phyloP scores from a whole-genome alignment of 53 echinoderm and acorn worm genomes.

The Holothuria leucospilota region DNA sequence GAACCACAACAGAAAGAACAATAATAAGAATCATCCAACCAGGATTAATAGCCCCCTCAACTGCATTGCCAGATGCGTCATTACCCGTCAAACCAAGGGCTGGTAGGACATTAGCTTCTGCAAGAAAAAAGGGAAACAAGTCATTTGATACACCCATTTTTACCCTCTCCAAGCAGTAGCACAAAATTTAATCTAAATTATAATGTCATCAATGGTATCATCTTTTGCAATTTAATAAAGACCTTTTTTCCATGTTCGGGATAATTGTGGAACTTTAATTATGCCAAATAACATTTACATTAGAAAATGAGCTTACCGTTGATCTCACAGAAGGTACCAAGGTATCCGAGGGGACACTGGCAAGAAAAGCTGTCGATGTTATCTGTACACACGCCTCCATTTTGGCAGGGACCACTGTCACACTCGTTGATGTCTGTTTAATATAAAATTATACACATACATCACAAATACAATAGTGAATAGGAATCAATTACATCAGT shows the following conservation, averaged over 20 bases:
- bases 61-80: background rate
- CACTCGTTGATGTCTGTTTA: conserved; percentile 48
- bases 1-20: conserved; percentile 35
- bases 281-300: too few species aligned
- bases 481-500: too few species aligned
- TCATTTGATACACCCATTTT: too few species aligned
- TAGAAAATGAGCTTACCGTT: conserved; percentile 3
- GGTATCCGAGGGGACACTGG: conserved; percentile 52
- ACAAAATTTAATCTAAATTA: too few species aligned
- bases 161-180: too few species aligned
- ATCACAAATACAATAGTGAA: too few species aligned
- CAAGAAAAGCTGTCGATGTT: conserved; percentile 39
- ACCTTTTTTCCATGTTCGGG: too few species aligned
- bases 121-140: too few species aligned
- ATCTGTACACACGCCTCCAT: conserved; percentile 52
- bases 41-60: background rate
- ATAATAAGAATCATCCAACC: conserved; percentile 51
- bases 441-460: background rate
- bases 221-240: too few species aligned
- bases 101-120: conserved; percentile 18
- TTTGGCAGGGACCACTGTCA: conserved; percentile 56
- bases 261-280: too few species aligned
- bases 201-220: too few species aligned
- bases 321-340: conserved; percentile 55
- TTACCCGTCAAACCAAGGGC: conserved; percentile 14